phyloP scores from a whole-genome alignment of 2,113 vertebrate species.

The Oenanthe melanoleuca region DNA sequence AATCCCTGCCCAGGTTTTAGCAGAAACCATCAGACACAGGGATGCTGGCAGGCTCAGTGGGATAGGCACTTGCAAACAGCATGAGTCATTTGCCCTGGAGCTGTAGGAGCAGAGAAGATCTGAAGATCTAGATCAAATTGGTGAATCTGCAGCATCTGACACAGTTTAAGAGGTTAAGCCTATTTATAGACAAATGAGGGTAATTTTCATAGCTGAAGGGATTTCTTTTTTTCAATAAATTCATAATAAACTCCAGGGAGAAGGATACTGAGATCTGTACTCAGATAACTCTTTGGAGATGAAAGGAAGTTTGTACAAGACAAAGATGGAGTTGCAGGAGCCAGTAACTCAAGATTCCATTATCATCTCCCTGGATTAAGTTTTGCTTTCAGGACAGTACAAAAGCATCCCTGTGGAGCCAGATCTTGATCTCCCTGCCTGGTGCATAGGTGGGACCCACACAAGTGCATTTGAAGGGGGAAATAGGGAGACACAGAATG shows the following conservation, averaged over 20 bases:
- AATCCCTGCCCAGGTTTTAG: background rate
- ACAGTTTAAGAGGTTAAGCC: slow-evolving; percentile 60
- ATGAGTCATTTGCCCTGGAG: slow-evolving; percentile 28
- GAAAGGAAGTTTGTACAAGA: background rate
- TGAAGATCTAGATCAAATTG: slow-evolving; percentile 30
- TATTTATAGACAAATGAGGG: slow-evolving; percentile 54
- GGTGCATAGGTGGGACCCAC: rapidly evolving
- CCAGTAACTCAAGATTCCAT: background rate
- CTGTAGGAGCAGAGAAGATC: slow-evolving; percentile 10
- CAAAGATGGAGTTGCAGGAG: background rate
- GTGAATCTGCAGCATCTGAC: slow-evolving; percentile 56
- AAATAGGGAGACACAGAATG: background rate
- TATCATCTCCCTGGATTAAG: background rate
- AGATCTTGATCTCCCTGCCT: background rate
- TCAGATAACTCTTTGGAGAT: background rate
- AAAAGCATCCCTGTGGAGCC: background rate
- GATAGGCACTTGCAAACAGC: background rate
- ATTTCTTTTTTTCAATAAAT: slow-evolving; percentile 7
- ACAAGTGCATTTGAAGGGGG: background rate
- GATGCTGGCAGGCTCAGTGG: background rate
- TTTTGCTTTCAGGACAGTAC: background rate
- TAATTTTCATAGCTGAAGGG: slow-evolving; percentile 48
- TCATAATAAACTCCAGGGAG: slow-evolving; percentile 15
- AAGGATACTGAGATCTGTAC: background rate
- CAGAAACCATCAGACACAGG: background rate